Evolutionary conservation across 2,113 vertebrate genomes (phyloP), one percentile per base, ranked within the genome.

Genomic region (Oryzias woworae): DNA sequence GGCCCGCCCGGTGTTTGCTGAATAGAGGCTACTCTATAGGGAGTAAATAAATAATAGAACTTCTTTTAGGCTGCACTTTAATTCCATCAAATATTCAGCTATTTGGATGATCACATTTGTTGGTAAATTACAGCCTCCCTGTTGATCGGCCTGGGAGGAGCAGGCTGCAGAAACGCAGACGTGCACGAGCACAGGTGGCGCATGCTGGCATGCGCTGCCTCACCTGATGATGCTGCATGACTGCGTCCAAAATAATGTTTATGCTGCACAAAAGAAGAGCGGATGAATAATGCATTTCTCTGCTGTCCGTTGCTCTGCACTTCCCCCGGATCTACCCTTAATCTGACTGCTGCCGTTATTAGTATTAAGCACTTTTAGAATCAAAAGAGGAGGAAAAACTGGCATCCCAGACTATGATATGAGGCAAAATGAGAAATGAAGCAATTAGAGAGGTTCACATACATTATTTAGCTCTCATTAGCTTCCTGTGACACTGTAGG

Each of bases 381-480:
- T 77, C 80, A 76, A 75, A 75, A 66, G 74, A 69, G 28, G 46
- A 24, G 24, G 68, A 79, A 53, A 75, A 86, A 81, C 75, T 90
- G 89, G 89, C 92, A 87, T 77, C 63, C 69, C 66, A 31, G 60
- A 79, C 78, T 86, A 75, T 86, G 91, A 90, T 87, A 89, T 76
- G 88, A 89, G 90, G 90, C 83, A 90, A 91, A 90, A 92, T 91
- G 92, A 92, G 91, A 88, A 91, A 92, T 92, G 89, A 88, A 87
- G 91, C 90, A 92, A 92, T 92, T 92, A 93, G 86, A 88, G 86
- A 80, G 88, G 90, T 92, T 90, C 90, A 90, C 90, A 91, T 92
- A 90, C 91, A 92, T 93, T 92, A 92, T 92, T 92, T 92, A 92
- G 90, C 90, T 89, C 92, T 91, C 91, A 93, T 93, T 93, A 92